Evolutionary conservation across 2,113 vertebrate genomes (phyloP), one percentile per base, ranked within the genome.

Genomic region (Sorex araneus): DNA sequence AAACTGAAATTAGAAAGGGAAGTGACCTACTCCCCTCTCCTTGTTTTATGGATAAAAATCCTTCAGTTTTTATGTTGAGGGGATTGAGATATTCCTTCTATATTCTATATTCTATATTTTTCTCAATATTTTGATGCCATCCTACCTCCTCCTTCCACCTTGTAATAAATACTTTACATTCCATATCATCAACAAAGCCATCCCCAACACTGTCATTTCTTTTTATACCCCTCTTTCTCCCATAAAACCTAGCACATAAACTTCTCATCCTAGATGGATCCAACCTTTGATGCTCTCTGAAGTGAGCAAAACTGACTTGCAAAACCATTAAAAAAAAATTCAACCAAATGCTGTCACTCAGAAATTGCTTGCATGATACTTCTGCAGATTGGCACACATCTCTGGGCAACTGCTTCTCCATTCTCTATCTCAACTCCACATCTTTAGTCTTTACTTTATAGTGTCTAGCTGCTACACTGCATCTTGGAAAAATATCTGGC

Each of bases 21-120:
- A 70, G 32, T 40, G 25, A 34, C 3, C 4, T 54, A 40, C 40
- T 40, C 40, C 40, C 32, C 40, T 40, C 40, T 7, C 32, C 79
- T 54, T n/a, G 9, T 84, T 66, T 73, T 23, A 34, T 36, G 34
- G 57, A 93, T 40, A 84, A 47, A 66, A 86, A 45, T 92, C 34
- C 78, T 45, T 87, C 23, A 66, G 43, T 4, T 71, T 23, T 79
- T 78, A 36, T 5, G 11, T 57, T 85, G 91, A 36, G 3, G 77
- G 45, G 3, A 93, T 4, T 76, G 18, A 47, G 3, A 18, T 1
- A 40, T 66, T 43, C 16, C 23, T 57, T 34, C 11, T 66, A 27
- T 54, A 40, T 40, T 40, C 40, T 40, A 7, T 40, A 40, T 40
- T 40, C 7, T 3, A 40, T 40, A 40, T 86, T 67, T 93, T 57